Conservation (phyloP, 2,888 invertebrate species). For the Ceriagrion tenellum region DNA sequence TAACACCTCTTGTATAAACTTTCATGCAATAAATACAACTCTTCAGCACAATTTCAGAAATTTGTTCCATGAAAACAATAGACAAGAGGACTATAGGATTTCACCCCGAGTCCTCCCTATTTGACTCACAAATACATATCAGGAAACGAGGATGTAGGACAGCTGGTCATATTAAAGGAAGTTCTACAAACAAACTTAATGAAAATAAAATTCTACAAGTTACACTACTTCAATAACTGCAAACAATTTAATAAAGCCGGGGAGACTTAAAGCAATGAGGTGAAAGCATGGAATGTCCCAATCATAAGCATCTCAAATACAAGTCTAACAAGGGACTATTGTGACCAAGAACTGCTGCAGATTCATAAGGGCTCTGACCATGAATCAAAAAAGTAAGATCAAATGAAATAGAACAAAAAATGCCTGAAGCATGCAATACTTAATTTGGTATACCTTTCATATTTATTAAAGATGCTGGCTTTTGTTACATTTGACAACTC, state of each 20-base stretch:
- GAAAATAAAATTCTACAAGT: background rate
- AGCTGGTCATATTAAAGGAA: background rate
- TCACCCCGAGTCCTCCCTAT: background rate
- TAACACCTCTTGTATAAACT: background rate
- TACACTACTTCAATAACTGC: background rate
- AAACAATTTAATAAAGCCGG: background rate
- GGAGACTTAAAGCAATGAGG: background rate
- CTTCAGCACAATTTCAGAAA: background rate
- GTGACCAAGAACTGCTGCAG: background rate
- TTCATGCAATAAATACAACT: background rate
- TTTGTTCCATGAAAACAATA: background rate
- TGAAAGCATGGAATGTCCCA: background rate
- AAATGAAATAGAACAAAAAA: background rate
- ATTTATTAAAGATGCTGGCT: slow-evolving; percentile 57
- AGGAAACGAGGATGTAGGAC: background rate
- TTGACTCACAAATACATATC: background rate
- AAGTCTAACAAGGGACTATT: background rate
- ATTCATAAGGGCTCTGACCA: background rate
- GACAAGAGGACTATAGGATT: background rate
- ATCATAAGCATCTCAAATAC: background rate
- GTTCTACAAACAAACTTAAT: background rate
- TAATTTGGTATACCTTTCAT: slow-evolving; percentile 19
- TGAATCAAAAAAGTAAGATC: background rate
- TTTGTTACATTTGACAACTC: slow-evolving; percentile 42
- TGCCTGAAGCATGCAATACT: background rate